Evolutionary conservation across 2,113 vertebrate species (phyloP), one percentile per base, ranked within the genome.

Genomic region (Heterotilapia buettikoferi): DNA sequence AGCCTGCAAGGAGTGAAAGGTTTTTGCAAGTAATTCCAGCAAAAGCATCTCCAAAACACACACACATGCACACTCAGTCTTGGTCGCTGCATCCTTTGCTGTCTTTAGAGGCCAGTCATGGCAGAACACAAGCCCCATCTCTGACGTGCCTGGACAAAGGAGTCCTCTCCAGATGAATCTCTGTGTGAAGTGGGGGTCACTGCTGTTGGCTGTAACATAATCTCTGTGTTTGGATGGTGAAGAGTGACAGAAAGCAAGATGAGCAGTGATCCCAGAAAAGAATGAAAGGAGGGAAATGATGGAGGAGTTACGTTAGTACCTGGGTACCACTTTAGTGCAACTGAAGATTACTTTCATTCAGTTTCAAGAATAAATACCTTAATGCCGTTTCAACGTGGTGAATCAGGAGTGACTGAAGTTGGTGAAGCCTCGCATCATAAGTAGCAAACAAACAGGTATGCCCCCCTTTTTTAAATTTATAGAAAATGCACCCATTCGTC

Each of bases 191-290:
- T 61, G 26, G 57, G 83, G 83, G 87, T 63, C 33, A 66, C 13
- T 43, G 52, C 54, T 83, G 53, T 88, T 68, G 24, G 73, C 16
- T 91, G 92, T 85, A 94, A 94, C 91, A 38, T 40, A 89, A 94
- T 90, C 85, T 84, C 68, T 54, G 81, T 81, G 79, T 92, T 79
- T 85, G 82, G 73, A 54, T 84, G 78, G 78, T 87, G 88, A 83
- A 26, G 86, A 90, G 86, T 90, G 92, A 94, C 88, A 80, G 85
- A 68, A 83, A 88, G 82, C 50, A 63, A 85, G 84, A 91, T 80
- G 78, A 83, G 83, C 85, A 83, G 53, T 79, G 26, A 88, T 89
- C 87, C 90, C 43, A 84, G 57, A 59, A 79, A 63, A 86, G 71
- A 82, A 83, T 4, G 19, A 80, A 84, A 16, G 19, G 33, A 40